Evolutionary conservation across 2,888 invertebrate species (phyloP).

Genomic region (Mesopsocus fuscifrons): DNA sequence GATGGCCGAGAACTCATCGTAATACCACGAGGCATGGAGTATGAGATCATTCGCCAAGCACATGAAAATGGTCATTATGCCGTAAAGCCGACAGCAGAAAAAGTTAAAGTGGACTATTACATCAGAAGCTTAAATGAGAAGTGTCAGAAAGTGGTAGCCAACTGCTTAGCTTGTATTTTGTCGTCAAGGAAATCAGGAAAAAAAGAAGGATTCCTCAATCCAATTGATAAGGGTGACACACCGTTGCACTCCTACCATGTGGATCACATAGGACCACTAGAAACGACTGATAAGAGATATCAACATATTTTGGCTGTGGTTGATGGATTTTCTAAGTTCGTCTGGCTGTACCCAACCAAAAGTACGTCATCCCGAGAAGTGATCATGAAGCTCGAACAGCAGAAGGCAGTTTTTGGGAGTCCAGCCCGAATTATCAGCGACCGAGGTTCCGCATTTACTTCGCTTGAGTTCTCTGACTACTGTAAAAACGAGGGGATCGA

Average conservation of each 20-base stretch:
- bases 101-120: conserved; percentile 22
- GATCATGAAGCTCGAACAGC: conserved; percentile 17
- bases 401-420: conserved; percentile 20
- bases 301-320: conserved; percentile 18
- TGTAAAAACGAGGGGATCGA: conserved; percentile 19
- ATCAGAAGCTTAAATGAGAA: conserved; percentile 23
- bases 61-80: conserved; percentile 23
- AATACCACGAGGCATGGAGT: too few species aligned
- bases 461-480: conserved; percentile 20
- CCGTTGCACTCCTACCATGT: conserved; percentile 25
- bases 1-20: too few species aligned
- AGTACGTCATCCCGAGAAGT: conserved; percentile 19
- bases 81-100: conserved; percentile 20
- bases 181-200: conserved; percentile 19
- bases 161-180: conserved; percentile 24
- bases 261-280: conserved; percentile 22
- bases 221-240: conserved; percentile 22
- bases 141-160: conserved; percentile 22
- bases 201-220: conserved; percentile 22
- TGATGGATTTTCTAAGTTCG: conserved; percentile 19
- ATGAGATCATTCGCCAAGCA: too few species aligned
- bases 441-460: conserved; percentile 23
- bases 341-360: conserved; percentile 17
- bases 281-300: conserved; percentile 13
- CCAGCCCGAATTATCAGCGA: conserved; percentile 22